Base-by-base conservation (phyloP, 2,888 invertebrate genomes). In the Nematopogon swammerdamellus region DNA sequence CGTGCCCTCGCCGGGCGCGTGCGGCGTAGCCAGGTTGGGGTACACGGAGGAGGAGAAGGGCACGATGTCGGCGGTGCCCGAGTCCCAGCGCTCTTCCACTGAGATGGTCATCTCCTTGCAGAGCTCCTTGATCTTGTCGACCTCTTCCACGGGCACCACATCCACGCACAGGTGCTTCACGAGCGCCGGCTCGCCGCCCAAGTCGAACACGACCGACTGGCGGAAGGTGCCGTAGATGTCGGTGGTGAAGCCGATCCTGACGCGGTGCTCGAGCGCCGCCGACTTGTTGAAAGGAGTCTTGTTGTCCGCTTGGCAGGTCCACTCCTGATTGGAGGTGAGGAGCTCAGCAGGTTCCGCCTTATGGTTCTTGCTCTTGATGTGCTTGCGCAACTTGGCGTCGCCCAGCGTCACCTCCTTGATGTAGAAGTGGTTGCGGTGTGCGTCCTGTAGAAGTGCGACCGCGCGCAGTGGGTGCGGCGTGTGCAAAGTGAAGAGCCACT, bases 221-320 rank as follows among this genome's bases (percentile, higher is more conserved):
- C 88, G 82, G 65, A 91, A 92, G 2, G 90, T 90, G 11, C 74
- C 91, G 62, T 87, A 91, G 51, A 90, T 87, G 55, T 87, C 85
- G 0, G 88, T 87, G 49, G 80, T 74, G 63, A 88, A 89, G 46
- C 75, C 73, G 43, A 89, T 72, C 48, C 74, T 75, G 2, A 84
- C 70, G 53, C 72, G 69, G 59, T 82, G 81, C 46, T 66, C 67
- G 14, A 67, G 54, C 2, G 56, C 52, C 16, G 60, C 48, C 59
- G 60, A 52, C 51, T 62, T 52, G 54, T 62, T 54, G 6, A 19
- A 44, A 8, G 47, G 49, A 6, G 51, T 49, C 46, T 49, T 55
- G 54, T 47, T 55, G 51, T 19, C 52, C 50, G 36, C 52, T 52
- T 10, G 55, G 36, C 70, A 61, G 6, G 77, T 67, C 82, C 83